A percentile compares a stretch with the other conserved stretches of the same genome.
Evolutionary conservation across 2,888 invertebrate species (phyloP).

Genomic region (Nemurella pictetii): DNA sequence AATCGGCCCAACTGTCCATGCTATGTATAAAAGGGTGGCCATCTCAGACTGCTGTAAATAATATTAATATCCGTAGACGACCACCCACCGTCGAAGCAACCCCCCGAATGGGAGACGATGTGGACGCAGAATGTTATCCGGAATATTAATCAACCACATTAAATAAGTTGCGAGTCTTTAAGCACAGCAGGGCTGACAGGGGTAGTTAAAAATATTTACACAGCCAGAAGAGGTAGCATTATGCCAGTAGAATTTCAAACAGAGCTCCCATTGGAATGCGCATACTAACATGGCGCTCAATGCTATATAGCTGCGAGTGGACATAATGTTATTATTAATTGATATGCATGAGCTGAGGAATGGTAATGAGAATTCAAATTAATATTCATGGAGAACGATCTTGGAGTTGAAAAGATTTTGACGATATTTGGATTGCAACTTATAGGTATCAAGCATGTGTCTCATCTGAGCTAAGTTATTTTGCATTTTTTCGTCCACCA

Average conservation of each 20-base stretch:
- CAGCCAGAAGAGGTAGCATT: background rate
- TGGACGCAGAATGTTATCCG: constrained; percentile 17
- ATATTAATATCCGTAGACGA: background rate
- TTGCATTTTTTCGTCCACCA: too few relatives aligned
- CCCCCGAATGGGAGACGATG: constrained; percentile 10
- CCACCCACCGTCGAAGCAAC: constrained; percentile 7
- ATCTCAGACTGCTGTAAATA: background rate
- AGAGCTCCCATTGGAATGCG: background rate
- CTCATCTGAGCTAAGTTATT: too few relatives aligned
- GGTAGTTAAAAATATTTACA: constrained; percentile 18
- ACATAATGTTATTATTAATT: background rate
- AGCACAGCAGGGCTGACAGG: constrained; percentile 21
- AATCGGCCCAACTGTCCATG: background rate
- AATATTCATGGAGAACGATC: background rate
- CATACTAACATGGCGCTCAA: background rate
- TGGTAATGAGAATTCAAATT: background rate
- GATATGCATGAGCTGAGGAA: background rate
- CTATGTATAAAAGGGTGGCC: background rate
- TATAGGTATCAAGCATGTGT: too few relatives aligned
- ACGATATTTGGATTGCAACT: background rate
- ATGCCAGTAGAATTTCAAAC: background rate
- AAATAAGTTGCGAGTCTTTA: constrained; percentile 37
- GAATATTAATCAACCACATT: constrained; percentile 36
- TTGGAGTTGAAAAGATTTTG: background rate
- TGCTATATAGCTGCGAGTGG: too few relatives aligned